Conservation (phyloP, 2,888 invertebrate species). For the Congeria kusceri region DNA sequence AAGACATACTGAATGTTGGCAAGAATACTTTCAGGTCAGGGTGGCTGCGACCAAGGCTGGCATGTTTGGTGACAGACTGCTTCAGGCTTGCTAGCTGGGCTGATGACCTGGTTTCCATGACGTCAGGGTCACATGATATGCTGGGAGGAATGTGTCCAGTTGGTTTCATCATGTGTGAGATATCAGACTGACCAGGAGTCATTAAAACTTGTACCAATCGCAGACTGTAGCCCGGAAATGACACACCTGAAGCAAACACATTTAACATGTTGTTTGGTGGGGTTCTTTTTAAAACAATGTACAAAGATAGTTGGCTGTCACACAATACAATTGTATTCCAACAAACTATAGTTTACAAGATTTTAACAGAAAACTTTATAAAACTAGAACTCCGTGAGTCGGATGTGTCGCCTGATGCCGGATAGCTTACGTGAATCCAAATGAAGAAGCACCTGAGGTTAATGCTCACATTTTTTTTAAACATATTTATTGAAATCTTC, state of each 20-base stretch:
- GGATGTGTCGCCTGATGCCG: too few species aligned
- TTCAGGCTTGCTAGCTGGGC: not conserved
- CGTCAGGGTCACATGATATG: constrained; percentile 26
- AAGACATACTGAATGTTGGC: constrained; percentile 31
- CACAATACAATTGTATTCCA: too few species aligned
- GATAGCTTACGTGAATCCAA: too few species aligned
- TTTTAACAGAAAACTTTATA: too few species aligned
- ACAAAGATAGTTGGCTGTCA: too few species aligned
- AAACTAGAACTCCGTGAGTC: too few species aligned
- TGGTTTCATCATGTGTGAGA: constrained; percentile 26
- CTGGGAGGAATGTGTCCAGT: constrained; percentile 17
- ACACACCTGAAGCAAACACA: constrained; percentile 26
- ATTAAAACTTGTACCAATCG: constrained; percentile 45
- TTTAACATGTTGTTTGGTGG: too few species aligned
- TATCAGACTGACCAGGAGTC: constrained; percentile 43
- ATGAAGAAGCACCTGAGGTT: too few species aligned
- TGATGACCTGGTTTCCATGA: not conserved
- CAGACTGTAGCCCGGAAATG: constrained; percentile 39
- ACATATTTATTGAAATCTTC: too few species aligned
- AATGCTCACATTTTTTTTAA: too few species aligned
- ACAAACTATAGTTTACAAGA: too few species aligned
- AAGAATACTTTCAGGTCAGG: constrained; percentile 44
- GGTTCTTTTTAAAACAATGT: too few species aligned
- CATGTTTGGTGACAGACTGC: constrained; percentile 3
- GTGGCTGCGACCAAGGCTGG: constrained; percentile 29